These are phyloP conservation scores for Cyphomyrus discorhynchus DNA, from an alignment of 2,113 vertebrate species.

Conservation along the genomic window DNA sequence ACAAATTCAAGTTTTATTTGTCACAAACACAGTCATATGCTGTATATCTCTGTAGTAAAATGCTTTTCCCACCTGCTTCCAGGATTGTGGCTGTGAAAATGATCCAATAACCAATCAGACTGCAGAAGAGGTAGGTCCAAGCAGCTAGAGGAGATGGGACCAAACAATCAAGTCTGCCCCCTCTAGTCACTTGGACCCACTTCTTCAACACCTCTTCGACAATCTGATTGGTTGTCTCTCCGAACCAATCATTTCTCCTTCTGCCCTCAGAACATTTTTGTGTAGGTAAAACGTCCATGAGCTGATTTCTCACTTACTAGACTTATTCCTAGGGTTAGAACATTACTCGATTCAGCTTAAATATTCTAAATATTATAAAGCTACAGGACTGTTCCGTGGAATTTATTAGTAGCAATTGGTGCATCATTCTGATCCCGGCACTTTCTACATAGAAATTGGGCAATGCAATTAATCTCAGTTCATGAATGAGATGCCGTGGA, in stretches of 20 bases:
- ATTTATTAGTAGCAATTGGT: slow-evolving; percentile 8
- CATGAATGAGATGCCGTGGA: slow-evolving; percentile 23
- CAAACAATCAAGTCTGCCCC: neutral
- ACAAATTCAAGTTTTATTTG: neutral
- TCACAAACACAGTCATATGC: neutral
- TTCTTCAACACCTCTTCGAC: neutral
- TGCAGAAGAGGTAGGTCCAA: neutral
- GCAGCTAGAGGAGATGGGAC: neutral
- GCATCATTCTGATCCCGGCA: slow-evolving; percentile 34
- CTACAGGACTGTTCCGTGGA: neutral
- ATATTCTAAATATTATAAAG: neutral
- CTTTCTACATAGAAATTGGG: slow-evolving; percentile 35
- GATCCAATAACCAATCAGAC: neutral
- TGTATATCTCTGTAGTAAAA: neutral
- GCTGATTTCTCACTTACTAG: no score
- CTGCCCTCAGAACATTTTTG: no score
- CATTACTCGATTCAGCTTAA: neutral
- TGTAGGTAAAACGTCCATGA: no score
- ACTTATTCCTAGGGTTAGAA: neutral
- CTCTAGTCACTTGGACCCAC: neutral
- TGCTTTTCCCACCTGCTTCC: neutral
- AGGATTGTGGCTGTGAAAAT: neutral
- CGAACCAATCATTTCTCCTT: no score
- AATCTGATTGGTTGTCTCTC: neutral
- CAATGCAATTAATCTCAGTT: slow-evolving; percentile 27